phyloP scores from a whole-genome alignment of 2,113 vertebrate genomes.

The rat (Rattus norvegicus) region GRCr8 NC_086020.1:190016001-190016500 shows the following conservation, averaged over 20 bases:
- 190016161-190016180: not conserved
- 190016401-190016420: not conserved
- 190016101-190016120: not conserved
- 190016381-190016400: not conserved
- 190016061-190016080: not conserved
- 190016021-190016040: not conserved
- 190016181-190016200: not conserved
- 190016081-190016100: not conserved
- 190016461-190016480: not conserved
- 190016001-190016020: not conserved
- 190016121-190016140: not conserved
- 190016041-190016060: not conserved
- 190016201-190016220: not conserved
- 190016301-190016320: not conserved
- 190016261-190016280: not conserved
- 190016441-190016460: not conserved
- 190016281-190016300: not conserved
- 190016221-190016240: not conserved
- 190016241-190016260: not conserved
- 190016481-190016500: not conserved
- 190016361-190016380: not conserved
- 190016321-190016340: not conserved
- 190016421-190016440: not conserved
- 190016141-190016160: not conserved
- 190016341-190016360: not conserved